phyloP scores from a whole-genome alignment of 2,888 invertebrate species.

The Lutraria lutraria region DNA sequence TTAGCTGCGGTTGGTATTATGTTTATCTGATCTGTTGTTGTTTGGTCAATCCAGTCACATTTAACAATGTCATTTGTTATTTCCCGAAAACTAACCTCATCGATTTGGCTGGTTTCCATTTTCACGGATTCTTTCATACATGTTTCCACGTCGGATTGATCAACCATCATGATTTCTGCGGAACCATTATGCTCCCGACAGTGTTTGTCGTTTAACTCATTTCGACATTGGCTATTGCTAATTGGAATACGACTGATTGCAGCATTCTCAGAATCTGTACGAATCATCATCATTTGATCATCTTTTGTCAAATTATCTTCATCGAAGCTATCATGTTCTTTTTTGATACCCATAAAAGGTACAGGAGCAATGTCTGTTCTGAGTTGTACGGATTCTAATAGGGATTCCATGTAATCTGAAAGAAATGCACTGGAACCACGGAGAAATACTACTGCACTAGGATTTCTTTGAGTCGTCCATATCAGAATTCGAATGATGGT shows the following conservation, averaged over 20 bases:
- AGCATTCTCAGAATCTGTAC: not conserved
- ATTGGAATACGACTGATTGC: not conserved
- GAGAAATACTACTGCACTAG: constrained; percentile 1
- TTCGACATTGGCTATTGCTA: not conserved
- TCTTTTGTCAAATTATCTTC: not conserved
- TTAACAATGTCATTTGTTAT: not conserved
- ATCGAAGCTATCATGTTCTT: not conserved
- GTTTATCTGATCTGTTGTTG: not conserved
- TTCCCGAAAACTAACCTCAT: not conserved
- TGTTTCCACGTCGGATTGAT: not conserved
- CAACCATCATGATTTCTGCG: not conserved
- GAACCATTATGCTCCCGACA: not conserved
- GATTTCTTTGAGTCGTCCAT: not conserved
- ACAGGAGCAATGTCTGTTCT: not conserved
- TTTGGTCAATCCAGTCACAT: not conserved
- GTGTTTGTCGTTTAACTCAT: not conserved
- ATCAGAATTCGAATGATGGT: not conserved
- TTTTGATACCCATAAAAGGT: not conserved
- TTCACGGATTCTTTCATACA: not conserved
- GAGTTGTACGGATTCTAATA: not conserved
- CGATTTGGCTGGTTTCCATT: not conserved
- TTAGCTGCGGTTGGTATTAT: not conserved
- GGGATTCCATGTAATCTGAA: not conserved
- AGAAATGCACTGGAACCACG: not conserved
- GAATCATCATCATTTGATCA: not conserved